phyloP scores from a whole-genome alignment of 2,797 vertebrate species.

The Scomberomorus guttatus region DNA sequence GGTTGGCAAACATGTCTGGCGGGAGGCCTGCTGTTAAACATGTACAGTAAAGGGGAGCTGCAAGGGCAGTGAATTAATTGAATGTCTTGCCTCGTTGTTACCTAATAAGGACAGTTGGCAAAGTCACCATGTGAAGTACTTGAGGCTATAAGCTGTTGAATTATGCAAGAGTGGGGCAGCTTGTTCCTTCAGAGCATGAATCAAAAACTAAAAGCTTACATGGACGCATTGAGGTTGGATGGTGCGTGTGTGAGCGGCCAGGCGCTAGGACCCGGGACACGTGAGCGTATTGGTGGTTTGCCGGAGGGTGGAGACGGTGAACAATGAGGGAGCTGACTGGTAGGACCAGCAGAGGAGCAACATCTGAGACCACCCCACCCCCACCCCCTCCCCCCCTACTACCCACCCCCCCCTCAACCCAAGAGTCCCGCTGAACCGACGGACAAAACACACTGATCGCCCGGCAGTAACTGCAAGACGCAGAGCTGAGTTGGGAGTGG shows the following conservation, averaged over 20 bases:
- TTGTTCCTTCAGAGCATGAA: slow-evolving; percentile 60
- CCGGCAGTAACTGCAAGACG: slow-evolving; percentile 13
- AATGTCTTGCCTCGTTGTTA: slow-evolving; percentile 57
- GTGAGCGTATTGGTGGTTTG: slow-evolving; percentile 69
- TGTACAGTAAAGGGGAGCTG: slow-evolving; percentile 51
- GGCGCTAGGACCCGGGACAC: slow-evolving; percentile 85
- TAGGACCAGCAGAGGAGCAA: slow-evolving; percentile 73
- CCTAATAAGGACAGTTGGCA: slow-evolving; percentile 72
- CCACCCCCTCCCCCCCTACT: not conserved
- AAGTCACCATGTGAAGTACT: slow-evolving; percentile 66
- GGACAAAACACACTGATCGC: slow-evolving; percentile 42
- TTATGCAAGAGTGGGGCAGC: slow-evolving; percentile 68
- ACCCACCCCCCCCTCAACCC: not conserved
- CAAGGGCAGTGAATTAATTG: slow-evolving; percentile 59
- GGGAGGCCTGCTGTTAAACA: slow-evolving; percentile 58
- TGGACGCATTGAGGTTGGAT: slow-evolving; percentile 6
- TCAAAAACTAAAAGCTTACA: slow-evolving; percentile 46
- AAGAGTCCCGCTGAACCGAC: slow-evolving; percentile 52
- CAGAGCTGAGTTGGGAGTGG: slow-evolving; percentile 27
- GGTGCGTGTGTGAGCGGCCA: not conserved
- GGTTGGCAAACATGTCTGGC: slow-evolving; percentile 52
- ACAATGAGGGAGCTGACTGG: slow-evolving; percentile 81
- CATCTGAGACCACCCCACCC: slow-evolving; percentile 59
- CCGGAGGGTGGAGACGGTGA: slow-evolving; percentile 83
- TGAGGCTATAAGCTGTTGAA: slow-evolving; percentile 68